These are phyloP conservation scores for Halichoerus grypus DNA, from an alignment of 2,113 vertebrate genomes.

Conservation along the genomic window DNA sequence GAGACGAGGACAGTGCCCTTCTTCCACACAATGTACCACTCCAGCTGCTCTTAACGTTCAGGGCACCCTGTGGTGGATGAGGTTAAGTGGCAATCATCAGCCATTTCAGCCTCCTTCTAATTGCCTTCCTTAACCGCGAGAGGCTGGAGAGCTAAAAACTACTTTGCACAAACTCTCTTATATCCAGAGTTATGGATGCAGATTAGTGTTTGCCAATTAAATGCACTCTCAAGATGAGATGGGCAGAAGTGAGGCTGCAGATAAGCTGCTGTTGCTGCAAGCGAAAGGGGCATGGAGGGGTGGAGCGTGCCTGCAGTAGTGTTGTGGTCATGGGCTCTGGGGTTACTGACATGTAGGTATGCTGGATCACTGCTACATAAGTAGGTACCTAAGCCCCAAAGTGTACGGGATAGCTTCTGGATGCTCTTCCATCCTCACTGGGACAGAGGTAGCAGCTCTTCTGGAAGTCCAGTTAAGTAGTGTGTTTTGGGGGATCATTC, in stretches of 20 bases:
- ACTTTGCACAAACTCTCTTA: neutral
- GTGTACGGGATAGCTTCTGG: rapidly evolving
- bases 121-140: neutral
- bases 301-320: rapidly evolving
- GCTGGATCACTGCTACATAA: neutral
- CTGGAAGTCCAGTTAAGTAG: neutral
- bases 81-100: neutral
- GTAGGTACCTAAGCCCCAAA: neutral
- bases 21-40: neutral
- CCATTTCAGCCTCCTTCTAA: neutral
- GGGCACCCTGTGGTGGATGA: neutral
- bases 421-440: rapidly evolving
- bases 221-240: neutral
- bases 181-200: neutral
- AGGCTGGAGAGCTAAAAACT: neutral
- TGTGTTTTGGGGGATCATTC: neutral
- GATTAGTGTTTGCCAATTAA: neutral
- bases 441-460: neutral
- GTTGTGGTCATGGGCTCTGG: neutral
- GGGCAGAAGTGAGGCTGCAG: neutral
- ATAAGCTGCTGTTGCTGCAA: neutral
- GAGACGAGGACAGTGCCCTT: neutral
- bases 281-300: neutral
- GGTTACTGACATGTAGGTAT: neutral
- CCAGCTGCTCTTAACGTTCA: neutral